Evolutionary conservation across 2,888 invertebrate genomes (phyloP).

Genomic region (Lathronympha strigana): DNA sequence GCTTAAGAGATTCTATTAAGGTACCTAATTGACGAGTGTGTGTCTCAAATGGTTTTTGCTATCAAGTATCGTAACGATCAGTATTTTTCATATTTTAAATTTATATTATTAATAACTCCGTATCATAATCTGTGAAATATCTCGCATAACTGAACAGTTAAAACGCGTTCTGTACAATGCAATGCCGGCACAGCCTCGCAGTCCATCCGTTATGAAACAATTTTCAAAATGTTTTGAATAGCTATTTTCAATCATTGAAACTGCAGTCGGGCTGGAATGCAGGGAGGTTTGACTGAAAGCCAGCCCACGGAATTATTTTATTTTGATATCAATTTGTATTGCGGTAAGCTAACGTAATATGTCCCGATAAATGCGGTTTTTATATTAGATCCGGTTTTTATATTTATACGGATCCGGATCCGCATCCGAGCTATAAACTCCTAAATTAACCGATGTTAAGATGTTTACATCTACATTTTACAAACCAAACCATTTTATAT

Average conservation of each 20-base stretch:
- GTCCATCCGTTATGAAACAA: slow-evolving; percentile 78
- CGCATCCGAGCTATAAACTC: too few relatives aligned
- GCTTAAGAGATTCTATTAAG: not conserved
- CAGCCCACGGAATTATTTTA: slow-evolving; percentile 39
- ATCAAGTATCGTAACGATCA: not conserved
- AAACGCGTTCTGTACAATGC: slow-evolving; percentile 67
- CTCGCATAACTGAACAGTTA: slow-evolving; percentile 67
- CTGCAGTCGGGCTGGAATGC: slow-evolving; percentile 76
- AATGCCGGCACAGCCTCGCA: slow-evolving; percentile 60
- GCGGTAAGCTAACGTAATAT: too few relatives aligned
- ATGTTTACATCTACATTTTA: too few relatives aligned
- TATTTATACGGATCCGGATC: too few relatives aligned
- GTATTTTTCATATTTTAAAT: slow-evolving; percentile 21
- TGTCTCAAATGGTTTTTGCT: not conserved
- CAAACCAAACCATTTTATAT: too few relatives aligned
- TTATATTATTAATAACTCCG: slow-evolving; percentile 53
- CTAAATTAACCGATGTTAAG: too few relatives aligned
- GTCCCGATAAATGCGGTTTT: too few relatives aligned
- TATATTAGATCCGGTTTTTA: too few relatives aligned
- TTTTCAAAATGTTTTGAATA: slow-evolving; percentile 84
- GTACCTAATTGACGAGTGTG: not conserved
- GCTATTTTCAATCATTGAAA: slow-evolving; percentile 83
- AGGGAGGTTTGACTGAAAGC: slow-evolving; percentile 61
- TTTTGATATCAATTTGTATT: slow-evolving; percentile 13
- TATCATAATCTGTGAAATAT: slow-evolving; percentile 72